Evolutionary conservation across 1,140 invertebrate genomes (phyloP).

Genomic region (Drosophila simulans): DNA sequence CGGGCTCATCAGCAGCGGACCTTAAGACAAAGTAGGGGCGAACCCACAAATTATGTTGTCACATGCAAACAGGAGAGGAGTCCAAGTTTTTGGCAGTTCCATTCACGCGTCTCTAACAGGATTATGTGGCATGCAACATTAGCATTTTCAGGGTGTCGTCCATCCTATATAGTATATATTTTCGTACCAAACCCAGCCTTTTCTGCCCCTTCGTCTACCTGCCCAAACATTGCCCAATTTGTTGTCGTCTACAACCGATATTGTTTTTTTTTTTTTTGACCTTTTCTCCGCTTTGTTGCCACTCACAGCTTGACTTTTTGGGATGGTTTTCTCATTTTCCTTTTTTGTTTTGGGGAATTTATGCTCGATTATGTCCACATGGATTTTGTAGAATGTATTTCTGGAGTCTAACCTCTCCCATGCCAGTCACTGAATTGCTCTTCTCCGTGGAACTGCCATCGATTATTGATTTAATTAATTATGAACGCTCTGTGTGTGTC

Average conservation of each 20-base stretch:
- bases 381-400: constrained; percentile 48
- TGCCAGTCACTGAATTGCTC: constrained; percentile 6
- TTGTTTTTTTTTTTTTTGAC: constrained; percentile 8
- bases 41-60: constrained; percentile 81
- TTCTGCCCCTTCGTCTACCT: constrained; percentile 29
- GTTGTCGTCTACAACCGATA: constrained; percentile 30
- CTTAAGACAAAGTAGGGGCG: constrained; percentile 51
- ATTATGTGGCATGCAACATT: constrained; percentile 80
- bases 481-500: constrained; percentile 70
- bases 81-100: constrained; percentile 37
- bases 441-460: constrained; percentile 30
- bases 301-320: constrained; percentile 47
- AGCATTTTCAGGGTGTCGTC: constrained; percentile 47
- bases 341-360: constrained; percentile 65
- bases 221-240: constrained; percentile 64
- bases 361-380: constrained; percentile 77
- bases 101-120: constrained; percentile 76
- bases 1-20: constrained; percentile 29
- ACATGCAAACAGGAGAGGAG: constrained; percentile 61
- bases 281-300: constrained; percentile 55
- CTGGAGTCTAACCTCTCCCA: constrained; percentile 30
- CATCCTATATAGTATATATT: neutral
- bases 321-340: constrained; percentile 21
- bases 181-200: constrained; percentile 32
- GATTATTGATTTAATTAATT: constrained; percentile 83